Percentiles rank a stretch among this genome's conserved stretches.
These are phyloP conservation scores for Athene cunicularia DNA, from an alignment of 2,113 vertebrate species.

Conservation along the genomic window DNA sequence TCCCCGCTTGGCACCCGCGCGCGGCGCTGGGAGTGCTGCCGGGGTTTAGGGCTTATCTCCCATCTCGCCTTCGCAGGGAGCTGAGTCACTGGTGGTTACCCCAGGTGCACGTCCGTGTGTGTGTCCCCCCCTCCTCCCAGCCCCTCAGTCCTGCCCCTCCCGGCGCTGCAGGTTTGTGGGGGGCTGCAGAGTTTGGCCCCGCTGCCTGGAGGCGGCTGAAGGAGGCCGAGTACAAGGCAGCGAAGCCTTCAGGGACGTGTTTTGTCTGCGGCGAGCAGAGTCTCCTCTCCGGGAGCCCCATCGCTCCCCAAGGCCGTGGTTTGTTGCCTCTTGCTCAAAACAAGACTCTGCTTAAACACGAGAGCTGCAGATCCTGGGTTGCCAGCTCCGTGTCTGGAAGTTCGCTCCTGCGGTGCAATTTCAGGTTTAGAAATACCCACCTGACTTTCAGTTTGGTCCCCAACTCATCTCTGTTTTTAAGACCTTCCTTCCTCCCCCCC, in stretches of 20 bases:
- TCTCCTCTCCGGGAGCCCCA: neutral
- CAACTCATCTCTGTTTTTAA: accelerated
- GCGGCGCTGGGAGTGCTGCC: neutral
- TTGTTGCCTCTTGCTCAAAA: neutral
- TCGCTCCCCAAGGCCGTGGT: neutral
- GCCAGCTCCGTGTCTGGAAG: accelerated
- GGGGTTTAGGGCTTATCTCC: neutral
- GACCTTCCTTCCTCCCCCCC: neutral
- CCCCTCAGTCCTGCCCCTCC: neutral
- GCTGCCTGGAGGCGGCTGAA: neutral
- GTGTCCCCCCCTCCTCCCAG: no score
- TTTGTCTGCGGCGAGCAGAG: neutral
- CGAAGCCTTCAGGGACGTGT: neutral
- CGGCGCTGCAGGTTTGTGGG: neutral
- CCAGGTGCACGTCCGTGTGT: neutral
- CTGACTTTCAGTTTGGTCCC: neutral
- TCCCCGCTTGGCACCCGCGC: neutral
- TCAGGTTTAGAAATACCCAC: neutral
- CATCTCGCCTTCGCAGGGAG: accelerated
- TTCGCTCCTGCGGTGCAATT: neutral
- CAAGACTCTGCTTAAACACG: neutral
- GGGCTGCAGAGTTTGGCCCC: neutral
- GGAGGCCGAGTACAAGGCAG: neutral
- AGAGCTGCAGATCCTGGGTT: neutral
- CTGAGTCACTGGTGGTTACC: neutral